Conservation (phyloP, 2,797 vertebrate genomes). For the Strix occidentalis region DNA sequence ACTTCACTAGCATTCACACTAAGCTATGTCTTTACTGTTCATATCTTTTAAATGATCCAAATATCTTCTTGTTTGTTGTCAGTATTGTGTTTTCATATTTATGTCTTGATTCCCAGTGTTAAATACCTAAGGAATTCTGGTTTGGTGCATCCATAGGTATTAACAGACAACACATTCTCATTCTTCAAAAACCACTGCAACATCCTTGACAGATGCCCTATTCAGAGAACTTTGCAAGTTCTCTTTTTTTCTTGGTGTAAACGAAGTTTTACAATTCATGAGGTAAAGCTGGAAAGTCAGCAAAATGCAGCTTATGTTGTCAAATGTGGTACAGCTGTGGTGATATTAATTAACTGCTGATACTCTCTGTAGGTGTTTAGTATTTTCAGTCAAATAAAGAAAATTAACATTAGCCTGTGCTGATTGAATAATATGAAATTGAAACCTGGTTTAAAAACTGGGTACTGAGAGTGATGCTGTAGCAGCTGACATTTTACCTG, state of each 20-base stretch:
- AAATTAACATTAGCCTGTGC: not conserved
- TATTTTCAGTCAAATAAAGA: not conserved
- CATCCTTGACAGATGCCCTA: conserved; percentile 29
- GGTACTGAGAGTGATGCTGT: not conserved
- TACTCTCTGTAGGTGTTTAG: not conserved
- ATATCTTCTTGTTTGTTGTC: not conserved
- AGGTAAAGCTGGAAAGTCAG: not conserved
- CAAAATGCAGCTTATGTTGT: not conserved
- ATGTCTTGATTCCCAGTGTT: conserved; percentile 2
- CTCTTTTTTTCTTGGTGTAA: conserved; percentile 18
- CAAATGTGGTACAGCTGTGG: not conserved
- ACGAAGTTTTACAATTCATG: not conserved
- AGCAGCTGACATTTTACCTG: not conserved
- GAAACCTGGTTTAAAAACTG: not conserved
- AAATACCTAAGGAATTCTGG: conserved; percentile 34
- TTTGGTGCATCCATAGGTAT: not conserved
- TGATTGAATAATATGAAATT: not conserved
- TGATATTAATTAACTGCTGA: not conserved
- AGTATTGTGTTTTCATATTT: not conserved
- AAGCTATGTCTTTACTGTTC: conserved; percentile 31
- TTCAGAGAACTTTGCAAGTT: conserved; percentile 57
- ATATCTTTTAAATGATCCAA: not conserved
- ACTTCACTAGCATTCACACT: conserved; percentile 6
- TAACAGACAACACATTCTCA: conserved; percentile 15
- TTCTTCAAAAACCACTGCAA: conserved; percentile 43